A percentile compares a stretch with the other conserved stretches of the same genome.
These are phyloP conservation scores for Cotesia vestalis DNA, from an alignment of 1,140 invertebrate species.

Conservation along the genomic window DNA sequence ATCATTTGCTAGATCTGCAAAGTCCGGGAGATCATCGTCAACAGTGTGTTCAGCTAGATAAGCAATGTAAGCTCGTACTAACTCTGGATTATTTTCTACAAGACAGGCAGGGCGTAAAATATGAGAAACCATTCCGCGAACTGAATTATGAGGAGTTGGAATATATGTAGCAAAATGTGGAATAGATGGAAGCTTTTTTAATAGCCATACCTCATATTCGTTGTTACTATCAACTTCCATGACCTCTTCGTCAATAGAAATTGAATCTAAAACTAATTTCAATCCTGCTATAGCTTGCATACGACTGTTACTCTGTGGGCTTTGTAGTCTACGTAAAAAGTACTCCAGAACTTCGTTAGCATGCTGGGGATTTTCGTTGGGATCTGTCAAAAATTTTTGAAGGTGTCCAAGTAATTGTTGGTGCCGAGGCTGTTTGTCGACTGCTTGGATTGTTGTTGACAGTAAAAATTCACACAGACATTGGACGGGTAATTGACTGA, in stretches of 20 bases:
- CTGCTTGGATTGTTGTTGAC: slow-evolving; percentile 71
- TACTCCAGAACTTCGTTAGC: slow-evolving; percentile 90
- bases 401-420: slow-evolving; percentile 83
- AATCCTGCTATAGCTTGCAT: slow-evolving; percentile 78
- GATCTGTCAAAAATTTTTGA: slow-evolving; percentile 71
- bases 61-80: slow-evolving; percentile 89
- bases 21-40: slow-evolving; percentile 72
- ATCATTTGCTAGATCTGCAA: slow-evolving; percentile 77
- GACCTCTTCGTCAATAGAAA: slow-evolving; percentile 57
- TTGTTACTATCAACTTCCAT: slow-evolving; percentile 62
- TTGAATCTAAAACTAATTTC: slow-evolving; percentile 67
- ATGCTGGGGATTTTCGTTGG: slow-evolving; percentile 69
- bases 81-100: slow-evolving; percentile 85
- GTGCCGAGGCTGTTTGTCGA: slow-evolving; percentile 76
- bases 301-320: slow-evolving; percentile 79
- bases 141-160: slow-evolving; percentile 37
- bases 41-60: slow-evolving; percentile 82
- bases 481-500: slow-evolving; percentile 89
- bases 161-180: slow-evolving; percentile 72
- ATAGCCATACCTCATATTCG: slow-evolving; percentile 75
- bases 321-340: slow-evolving; percentile 86
- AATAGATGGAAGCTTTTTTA: slow-evolving; percentile 78
- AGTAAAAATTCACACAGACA: slow-evolving; percentile 96
- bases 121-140: slow-evolving; percentile 74
- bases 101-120: slow-evolving; percentile 85